Base-by-base conservation (phyloP, 2,888 invertebrate genomes). In the Lasioglossum leucozonium region DNA sequence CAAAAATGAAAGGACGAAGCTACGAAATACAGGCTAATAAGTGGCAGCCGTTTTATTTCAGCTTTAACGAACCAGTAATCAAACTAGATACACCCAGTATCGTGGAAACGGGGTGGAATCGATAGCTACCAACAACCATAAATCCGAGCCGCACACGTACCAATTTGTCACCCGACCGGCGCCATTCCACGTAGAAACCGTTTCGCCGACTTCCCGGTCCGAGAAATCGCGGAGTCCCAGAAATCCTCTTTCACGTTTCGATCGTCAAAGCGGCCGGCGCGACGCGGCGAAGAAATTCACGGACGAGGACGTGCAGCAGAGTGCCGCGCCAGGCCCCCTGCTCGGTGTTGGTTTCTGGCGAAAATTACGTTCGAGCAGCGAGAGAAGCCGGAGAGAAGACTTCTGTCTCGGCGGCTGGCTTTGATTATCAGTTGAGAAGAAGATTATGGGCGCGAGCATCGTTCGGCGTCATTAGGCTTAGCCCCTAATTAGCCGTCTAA, bases 401-500 rank as follows among this genome's bases (percentile, higher is more conserved):
- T 65, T 75, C 76, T 84, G 77, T 77, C 77, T 51, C 65, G 47
- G 74, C 42, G 34, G 62, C 26, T 74, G 71, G 79, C 79, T 81
- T 85, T 79, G 89, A 90, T 90, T 89, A 89, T 90, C 90, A 85
- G 85, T 90, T 89, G 86, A 88, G 82, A 72, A 79, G 81, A 80
- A 86, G 85, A 88, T 89, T 86, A 90, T 87, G 81, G 87, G 44
- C 77, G 80, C 55, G 72, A 86, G 79, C 78, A 82, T 85, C 86
- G 88, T 88, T 86, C 76, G 80, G 81, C 91, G 89, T 90, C 92
- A 90, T 92, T 92, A 92, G 88, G 87, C 88, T 87, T 89, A 81
- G 86, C 84, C 88, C 85, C 86, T 92, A 92, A 92, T 92, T 91
- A 91, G 88, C 87, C 84, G 85, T 88, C 80, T 84, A 90, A 92